These are phyloP conservation scores for Enteromius unitaeniatus DNA, from an alignment of 2,797 vertebrate species.

Conservation along the genomic window DNA sequence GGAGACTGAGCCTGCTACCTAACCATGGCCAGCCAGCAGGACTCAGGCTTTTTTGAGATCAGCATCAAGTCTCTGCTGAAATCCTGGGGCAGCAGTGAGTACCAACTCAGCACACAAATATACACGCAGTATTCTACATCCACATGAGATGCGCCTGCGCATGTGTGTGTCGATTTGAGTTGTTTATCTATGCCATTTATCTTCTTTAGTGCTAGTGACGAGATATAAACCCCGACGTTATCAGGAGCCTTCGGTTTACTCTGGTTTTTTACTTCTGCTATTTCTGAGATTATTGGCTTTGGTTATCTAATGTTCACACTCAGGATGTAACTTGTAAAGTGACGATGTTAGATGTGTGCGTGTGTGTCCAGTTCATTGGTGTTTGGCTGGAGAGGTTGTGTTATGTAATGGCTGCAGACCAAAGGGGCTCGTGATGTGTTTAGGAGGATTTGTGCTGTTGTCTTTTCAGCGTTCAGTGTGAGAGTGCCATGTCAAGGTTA, in stretches of 20 bases:
- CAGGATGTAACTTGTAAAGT: neutral
- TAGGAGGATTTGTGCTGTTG: constrained; percentile 34
- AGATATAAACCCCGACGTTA: neutral
- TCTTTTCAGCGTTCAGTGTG: constrained; percentile 15
- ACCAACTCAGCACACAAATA: constrained; percentile 44
- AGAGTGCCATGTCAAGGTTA: constrained; percentile 43
- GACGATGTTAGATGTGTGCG: neutral
- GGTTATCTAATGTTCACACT: neutral
- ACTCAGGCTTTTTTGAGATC: constrained; percentile 99
- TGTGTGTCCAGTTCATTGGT: constrained; percentile 21
- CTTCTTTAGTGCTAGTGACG: neutral
- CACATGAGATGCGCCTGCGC: neutral
- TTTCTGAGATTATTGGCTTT: neutral
- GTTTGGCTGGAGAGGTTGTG: constrained; percentile 21
- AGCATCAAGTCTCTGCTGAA: constrained; percentile 99
- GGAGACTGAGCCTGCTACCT: constrained; percentile 76
- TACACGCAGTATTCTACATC: neutral
- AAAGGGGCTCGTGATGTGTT: constrained; percentile 12
- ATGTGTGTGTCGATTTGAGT: neutral
- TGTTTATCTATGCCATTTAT: neutral
- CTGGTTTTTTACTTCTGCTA: constrained; percentile 32
- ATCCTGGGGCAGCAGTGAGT: constrained; percentile 98
- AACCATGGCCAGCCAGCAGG: constrained; percentile 98
- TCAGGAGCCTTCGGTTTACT: neutral
- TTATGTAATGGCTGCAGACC: constrained; percentile 50